Base-by-base conservation (phyloP, 2,113 vertebrate species). In the Rhipidura dahli region DNA sequence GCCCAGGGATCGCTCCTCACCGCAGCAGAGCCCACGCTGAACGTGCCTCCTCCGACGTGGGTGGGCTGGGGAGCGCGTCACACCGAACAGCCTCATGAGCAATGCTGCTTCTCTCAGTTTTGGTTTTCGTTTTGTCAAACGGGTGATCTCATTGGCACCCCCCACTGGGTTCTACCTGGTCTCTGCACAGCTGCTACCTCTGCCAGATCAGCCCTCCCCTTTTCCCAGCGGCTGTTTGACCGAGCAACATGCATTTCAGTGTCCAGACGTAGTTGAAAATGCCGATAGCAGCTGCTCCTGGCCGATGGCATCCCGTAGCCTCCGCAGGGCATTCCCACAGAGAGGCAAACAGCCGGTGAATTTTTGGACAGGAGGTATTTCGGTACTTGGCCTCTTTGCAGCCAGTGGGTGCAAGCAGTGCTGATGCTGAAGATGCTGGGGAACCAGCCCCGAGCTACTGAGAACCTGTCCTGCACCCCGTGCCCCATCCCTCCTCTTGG, bases 291-390 rank as follows among this genome's bases (percentile, higher is more conserved):
- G 50, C 3, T 1, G 19, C 54, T 71, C 84, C 65, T 5, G 6
- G 49, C 22, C 11, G 1, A 18, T 4, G 5, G 23, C 28, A 28
- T 47, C 60, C 33, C 0, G 0, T 2, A 4, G 69, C 70, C 47
- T 6, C 65, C 0, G 0, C 40, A 22, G 50, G 23, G 10, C 16
- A 22, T 49, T 51, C 28, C 39, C 5, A 0, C 11, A 21, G 35
- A 45, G 39, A 47, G 39, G 18, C 35, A 50, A 66, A 39, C 37
- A 10, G 2, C 6, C 1, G 0, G 35, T 66, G 39, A 39, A 64
- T 27, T 59, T 88, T 75, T 44, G 64, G 57, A 60, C 51, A 33
- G 60, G 64, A 61, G n/a, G 22, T 27, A 68, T 86, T 81, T 64
- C 1, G 5, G 35, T 44, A 71, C 39, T 89, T 35, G 8, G 10